Conservation (phyloP, 2,797 vertebrate species). For the Poecile montanus region DNA sequence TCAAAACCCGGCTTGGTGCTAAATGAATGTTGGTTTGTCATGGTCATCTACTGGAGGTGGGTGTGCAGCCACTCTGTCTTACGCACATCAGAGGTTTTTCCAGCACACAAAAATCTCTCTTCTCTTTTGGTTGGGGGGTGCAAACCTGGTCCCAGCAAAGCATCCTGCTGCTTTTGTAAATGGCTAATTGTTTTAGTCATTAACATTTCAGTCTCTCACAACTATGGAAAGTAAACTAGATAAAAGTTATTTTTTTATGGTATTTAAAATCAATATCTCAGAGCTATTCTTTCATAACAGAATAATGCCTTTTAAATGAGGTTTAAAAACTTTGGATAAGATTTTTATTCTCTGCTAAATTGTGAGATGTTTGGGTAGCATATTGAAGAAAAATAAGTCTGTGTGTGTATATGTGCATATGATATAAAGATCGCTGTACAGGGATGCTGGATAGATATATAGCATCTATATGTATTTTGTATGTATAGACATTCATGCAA, state of each 20-base stretch:
- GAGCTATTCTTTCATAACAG: neutral
- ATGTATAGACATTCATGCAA: neutral
- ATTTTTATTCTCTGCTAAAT: neutral
- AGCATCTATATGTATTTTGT: neutral
- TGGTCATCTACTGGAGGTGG: neutral
- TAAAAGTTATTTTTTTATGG: neutral
- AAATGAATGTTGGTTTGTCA: neutral
- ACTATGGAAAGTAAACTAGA: neutral
- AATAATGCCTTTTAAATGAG: neutral
- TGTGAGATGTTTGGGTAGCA: neutral
- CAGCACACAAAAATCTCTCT: neutral
- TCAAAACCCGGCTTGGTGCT: neutral
- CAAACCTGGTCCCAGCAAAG: neutral
- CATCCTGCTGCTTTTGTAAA: neutral
- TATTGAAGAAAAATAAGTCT: neutral
- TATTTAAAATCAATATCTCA: neutral
- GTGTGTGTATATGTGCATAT: fast-evolving
- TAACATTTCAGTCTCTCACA: neutral
- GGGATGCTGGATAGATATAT: neutral
- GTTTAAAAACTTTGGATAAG: neutral
- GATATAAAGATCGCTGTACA: neutral
- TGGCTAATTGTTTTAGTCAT: neutral
- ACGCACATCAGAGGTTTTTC: neutral
- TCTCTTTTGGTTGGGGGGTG: fast-evolving
- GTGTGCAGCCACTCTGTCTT: neutral